Evolutionary conservation across 2,888 invertebrate species (phyloP), one percentile per base, ranked within the genome.

Genomic region (Cybosia mesomella): DNA sequence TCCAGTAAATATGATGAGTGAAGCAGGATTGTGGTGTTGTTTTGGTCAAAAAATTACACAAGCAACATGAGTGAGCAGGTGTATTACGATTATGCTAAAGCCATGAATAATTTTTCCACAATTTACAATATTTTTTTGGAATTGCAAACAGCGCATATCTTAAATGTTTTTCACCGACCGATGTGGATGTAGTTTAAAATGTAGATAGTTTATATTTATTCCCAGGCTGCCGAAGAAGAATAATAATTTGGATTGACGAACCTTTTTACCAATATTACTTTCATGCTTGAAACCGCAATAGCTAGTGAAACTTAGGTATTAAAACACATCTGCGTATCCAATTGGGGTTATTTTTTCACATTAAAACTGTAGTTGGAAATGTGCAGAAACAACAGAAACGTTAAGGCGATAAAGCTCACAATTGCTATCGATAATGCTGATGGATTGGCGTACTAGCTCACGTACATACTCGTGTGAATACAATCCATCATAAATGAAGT

Each of bases 401-500:
- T 22, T 9, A n/a, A 39, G 60, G 4, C 43, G 3, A 60, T 61
- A 49, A 61, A 61, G 43, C 43, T 64, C 49, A 58, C 58, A 58
- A 58, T 57, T 64, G 28, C 39, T n/a, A 4, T 24, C 8, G n/a
- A 58, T 58, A 43, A 58, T 22, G 28, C 34, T 21, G 58, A 53
- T 49, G 15, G 58, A 53, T 58, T 34, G 22, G 32, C 49, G 11
- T 58, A n/a, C 18, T 49, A 18, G 18, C 55, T 58, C 53, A 43
- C 21, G 21, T 22, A 58, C 58, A 8, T 22, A n/a, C 58, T 43
- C 21, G 9, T 64, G 32, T 58, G 49, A 58, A 22, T 32, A 49
- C 43, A 32, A 65, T 66, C 53, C 59, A 21, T 59, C 53, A 53
- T n/a, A 54, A 22, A 59, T 66, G 24, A 66, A 54, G 53, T 54